Percentiles rank a stretch among this genome's conserved stretches.
These are phyloP conservation scores for Oncopodura yosiiana DNA, from an alignment of 1,140 invertebrate species.

Conservation along the genomic window DNA sequence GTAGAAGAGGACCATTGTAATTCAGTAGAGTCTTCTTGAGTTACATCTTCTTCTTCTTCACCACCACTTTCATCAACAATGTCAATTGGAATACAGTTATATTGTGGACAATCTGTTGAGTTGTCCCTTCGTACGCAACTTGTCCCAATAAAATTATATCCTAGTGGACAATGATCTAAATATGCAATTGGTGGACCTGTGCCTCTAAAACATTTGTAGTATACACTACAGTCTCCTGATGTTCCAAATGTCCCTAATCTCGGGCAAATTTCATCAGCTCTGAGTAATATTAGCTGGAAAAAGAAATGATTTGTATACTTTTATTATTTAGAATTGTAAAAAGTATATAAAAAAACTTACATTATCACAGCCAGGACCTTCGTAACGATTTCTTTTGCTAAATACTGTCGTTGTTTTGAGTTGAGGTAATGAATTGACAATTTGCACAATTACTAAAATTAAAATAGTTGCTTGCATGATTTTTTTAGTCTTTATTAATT, in stretches of 20 bases:
- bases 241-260: conserved; percentile 2
- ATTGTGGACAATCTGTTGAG: not conserved
- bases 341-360: too few relatives aligned
- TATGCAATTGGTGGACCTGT: not conserved
- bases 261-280: not conserved
- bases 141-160: conserved; percentile 1
- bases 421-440: not conserved
- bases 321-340: too few relatives aligned
- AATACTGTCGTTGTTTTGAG: not conserved
- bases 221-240: conserved; percentile 13
- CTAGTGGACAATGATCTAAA: not conserved
- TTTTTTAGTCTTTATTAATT: too few relatives aligned
- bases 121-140: not conserved
- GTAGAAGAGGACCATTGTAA: too few relatives aligned
- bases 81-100: not conserved
- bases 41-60: not conserved
- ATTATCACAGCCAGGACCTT: conserved; percentile 8
- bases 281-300: not conserved
- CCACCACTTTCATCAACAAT: not conserved
- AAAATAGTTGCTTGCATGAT: too few relatives aligned
- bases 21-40: not conserved
- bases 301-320: too few relatives aligned
- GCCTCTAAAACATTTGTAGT: conserved; percentile 13
- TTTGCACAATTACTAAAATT: too few relatives aligned
- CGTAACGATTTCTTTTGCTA: not conserved